Conservation (phyloP, 1,140 invertebrate genomes). For the Tetramorium simillimum region DNA sequence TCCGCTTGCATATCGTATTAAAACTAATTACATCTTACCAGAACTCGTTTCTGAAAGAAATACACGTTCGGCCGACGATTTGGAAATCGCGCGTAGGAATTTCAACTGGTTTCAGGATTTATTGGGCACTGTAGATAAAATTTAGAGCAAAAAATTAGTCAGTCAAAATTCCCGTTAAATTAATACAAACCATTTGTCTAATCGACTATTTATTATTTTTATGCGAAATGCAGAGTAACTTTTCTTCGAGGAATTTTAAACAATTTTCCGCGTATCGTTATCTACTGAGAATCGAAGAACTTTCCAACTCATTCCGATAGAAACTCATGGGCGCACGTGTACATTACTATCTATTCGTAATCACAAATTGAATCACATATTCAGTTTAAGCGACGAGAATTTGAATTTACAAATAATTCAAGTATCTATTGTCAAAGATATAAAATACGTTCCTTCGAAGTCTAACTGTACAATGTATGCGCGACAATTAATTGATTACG, state of each 20-base stretch:
- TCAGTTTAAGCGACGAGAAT: neutral
- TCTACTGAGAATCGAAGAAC: neutral
- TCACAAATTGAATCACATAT: neutral
- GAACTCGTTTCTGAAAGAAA: conserved; percentile 27
- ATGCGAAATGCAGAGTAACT: conserved; percentile 62
- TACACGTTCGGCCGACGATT: neutral
- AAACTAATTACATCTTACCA: conserved; percentile 55
- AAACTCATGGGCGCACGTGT: neutral
- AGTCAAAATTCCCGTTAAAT: conserved; percentile 38
- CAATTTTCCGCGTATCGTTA: conserved; percentile 51
- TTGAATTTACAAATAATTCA: neutral
- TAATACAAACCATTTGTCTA: conserved; percentile 50
- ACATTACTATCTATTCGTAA: neutral
- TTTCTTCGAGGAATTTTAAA: conserved; percentile 59
- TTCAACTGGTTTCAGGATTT: neutral
- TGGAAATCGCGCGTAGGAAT: neutral
- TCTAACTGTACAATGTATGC: neutral
- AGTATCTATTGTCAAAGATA: conserved; percentile 7
- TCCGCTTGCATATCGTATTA: conserved; percentile 48
- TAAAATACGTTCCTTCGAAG: neutral
- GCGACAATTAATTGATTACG: neutral
- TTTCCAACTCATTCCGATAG: neutral
- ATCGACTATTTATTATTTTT: conserved; percentile 36
- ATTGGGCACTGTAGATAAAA: neutral
- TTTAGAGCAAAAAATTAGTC: conserved; percentile 5